A percentile compares a stretch with the other conserved stretches of the same genome.
These are phyloP conservation scores for Tupaia chinensis DNA, from an alignment of 2,113 vertebrate genomes.

Conservation along the genomic window DNA sequence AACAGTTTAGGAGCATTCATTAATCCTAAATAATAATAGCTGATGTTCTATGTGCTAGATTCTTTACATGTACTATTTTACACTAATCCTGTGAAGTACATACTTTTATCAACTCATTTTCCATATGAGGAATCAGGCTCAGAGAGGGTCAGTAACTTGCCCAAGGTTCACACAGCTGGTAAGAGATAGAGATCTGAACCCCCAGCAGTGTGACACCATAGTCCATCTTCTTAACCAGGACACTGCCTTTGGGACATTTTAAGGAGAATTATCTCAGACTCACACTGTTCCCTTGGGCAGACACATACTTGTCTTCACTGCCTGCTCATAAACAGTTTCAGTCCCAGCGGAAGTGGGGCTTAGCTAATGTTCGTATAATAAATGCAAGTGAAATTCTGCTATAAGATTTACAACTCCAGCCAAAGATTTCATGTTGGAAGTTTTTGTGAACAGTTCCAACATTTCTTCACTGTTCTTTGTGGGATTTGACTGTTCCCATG, in stretches of 20 bases:
- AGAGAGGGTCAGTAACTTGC: not conserved
- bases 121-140: slow-evolving; percentile 15
- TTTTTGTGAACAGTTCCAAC: not conserved
- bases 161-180: not conserved
- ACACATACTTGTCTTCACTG: not conserved
- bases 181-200: not conserved
- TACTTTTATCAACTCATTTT: not conserved
- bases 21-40: not conserved
- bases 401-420: not conserved
- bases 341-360: not conserved
- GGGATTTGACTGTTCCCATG: not conserved
- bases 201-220: not conserved
- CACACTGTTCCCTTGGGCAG: not conserved
- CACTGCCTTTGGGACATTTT: not conserved
- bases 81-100: not conserved
- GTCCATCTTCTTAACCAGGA: not conserved
- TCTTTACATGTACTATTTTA: not conserved
- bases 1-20: slow-evolving; percentile 1
- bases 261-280: not conserved
- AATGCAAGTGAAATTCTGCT: not conserved
- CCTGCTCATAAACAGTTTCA: not conserved
- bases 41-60: not conserved
- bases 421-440: not conserved
- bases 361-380: not conserved
- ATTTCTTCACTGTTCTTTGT: not conserved